These are phyloP conservation scores for Lepeophtheirus nordmannii DNA, from an alignment of 2,888 invertebrate species.

Conservation along the genomic window DNA sequence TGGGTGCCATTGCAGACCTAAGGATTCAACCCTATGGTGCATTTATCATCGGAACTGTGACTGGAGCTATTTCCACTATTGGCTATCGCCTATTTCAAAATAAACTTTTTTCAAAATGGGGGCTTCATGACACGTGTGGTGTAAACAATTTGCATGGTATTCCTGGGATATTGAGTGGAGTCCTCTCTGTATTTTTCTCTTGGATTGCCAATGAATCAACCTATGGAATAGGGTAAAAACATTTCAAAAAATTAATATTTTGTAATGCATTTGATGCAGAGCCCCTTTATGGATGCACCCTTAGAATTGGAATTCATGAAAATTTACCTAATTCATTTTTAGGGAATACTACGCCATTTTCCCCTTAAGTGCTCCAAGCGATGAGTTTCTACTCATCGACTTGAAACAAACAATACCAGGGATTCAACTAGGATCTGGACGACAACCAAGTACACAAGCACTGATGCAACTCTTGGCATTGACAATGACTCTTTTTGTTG, in stretches of 20 bases:
- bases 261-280: too few relatives aligned
- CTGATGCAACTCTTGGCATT: conserved; percentile 58
- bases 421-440: conserved; percentile 40
- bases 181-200: conserved; percentile 60
- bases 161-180: conserved; percentile 71
- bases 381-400: too few relatives aligned
- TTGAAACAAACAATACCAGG: conserved; percentile 26
- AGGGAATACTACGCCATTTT: not conserved
- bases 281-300: too few relatives aligned
- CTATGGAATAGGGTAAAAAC: conserved; percentile 42
- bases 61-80: conserved; percentile 61
- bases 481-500: conserved; percentile 49
- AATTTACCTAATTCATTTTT: not conserved
- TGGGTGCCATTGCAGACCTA: conserved; percentile 69
- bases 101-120: conserved; percentile 32
- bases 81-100: conserved; percentile 55
- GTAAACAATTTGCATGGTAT: conserved; percentile 91
- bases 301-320: not conserved
- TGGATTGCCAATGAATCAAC: conserved; percentile 47
- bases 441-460: conserved; percentile 53
- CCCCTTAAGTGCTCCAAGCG: too few relatives aligned
- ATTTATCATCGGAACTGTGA: conserved; percentile 55
- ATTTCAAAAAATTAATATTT: too few relatives aligned
- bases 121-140: conserved; percentile 72
- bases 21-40: conserved; percentile 69